Percentiles rank a stretch among this genome's conserved stretches.
Evolutionary conservation across 2,888 invertebrate genomes (phyloP).

Genomic region (Archaeoteleia sp.): DNA sequence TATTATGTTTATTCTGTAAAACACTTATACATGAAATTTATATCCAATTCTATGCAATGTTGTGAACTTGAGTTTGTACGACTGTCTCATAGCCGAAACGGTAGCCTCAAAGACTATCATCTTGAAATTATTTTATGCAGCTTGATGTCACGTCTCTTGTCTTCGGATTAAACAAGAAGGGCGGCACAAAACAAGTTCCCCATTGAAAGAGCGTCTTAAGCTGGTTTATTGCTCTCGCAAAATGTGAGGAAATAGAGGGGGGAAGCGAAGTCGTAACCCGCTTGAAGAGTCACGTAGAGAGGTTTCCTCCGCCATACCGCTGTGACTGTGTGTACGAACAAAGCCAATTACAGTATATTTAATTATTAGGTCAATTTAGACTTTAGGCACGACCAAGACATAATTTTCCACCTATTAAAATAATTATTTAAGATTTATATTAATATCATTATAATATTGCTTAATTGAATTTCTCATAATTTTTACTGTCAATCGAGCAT

Average conservation of each 20-base stretch:
- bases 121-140: conserved; percentile 6
- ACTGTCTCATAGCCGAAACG: not conserved
- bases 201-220: conserved; percentile 17
- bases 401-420: not conserved
- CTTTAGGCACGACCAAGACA: not conserved
- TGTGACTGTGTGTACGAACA: conserved; percentile 1
- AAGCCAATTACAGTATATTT: conserved; percentile 1
- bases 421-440: not conserved
- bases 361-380: conserved; percentile 1
- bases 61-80: too few relatives aligned
- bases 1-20: too few relatives aligned
- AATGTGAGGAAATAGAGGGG: conserved; percentile 3
- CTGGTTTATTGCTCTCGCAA: conserved; percentile 16
- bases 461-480: too few relatives aligned
- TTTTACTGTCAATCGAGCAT: too few relatives aligned
- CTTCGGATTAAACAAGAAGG: conserved; percentile 9
- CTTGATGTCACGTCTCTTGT: conserved; percentile 6
- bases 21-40: too few relatives aligned
- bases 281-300: conserved; percentile 4
- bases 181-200: conserved; percentile 2
- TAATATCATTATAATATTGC: too few relatives aligned
- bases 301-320: not conserved
- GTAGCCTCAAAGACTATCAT: conserved; percentile 3
- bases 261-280: conserved; percentile 12
- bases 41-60: too few relatives aligned